Base-by-base conservation (phyloP, 1,140 invertebrate genomes). In the Zaprionus lachaisei region DNA sequence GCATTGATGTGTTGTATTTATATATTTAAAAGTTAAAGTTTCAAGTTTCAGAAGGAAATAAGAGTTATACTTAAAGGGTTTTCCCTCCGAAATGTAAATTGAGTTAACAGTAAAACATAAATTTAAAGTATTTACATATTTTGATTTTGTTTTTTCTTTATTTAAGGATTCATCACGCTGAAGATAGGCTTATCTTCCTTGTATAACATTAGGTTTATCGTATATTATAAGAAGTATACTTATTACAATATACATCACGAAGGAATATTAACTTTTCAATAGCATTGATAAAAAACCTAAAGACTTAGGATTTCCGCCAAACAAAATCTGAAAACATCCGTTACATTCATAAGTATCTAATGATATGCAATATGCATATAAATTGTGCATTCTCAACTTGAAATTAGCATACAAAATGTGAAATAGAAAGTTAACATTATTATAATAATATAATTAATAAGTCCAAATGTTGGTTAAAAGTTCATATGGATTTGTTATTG, bases 381-480 rank as follows among this genome's bases (percentile, higher is more conserved):
- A 37, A 5, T 34, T 58, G 56, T 58, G 54, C 26, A 56, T 49
- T 60, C 37, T 49, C 54, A 47, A 72, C 38, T 72, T 62, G 31
- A 77, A 49, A 49, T 72, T 76, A 72, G 64, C 77, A 71, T 75
- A 77, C 76, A 79, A 81, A 79, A 79, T 81, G 79, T 81, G 79
- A 81, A 81, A 81, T 81, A 81, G 76, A 81, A 81, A 81, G 79
- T 81, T 81, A 81, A 81, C 79, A 81, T 79, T 81, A 75, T 70
- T 75, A 49, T 81, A 81, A 81, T 76, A 81, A 76, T 81, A 75
- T 70, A 75, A 49, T 71, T 58, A 76, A 63, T 81, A 81, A 79
- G 77, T 72, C 47, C 55, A 58, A 75, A 64, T 68, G 60, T 81
- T 75, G 74, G 69, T 76, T 71, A 61, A 79, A 71, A 71, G 22